Conservation (phyloP, 2,113 vertebrate genomes). For the Excalfactoria chinensis region DNA sequence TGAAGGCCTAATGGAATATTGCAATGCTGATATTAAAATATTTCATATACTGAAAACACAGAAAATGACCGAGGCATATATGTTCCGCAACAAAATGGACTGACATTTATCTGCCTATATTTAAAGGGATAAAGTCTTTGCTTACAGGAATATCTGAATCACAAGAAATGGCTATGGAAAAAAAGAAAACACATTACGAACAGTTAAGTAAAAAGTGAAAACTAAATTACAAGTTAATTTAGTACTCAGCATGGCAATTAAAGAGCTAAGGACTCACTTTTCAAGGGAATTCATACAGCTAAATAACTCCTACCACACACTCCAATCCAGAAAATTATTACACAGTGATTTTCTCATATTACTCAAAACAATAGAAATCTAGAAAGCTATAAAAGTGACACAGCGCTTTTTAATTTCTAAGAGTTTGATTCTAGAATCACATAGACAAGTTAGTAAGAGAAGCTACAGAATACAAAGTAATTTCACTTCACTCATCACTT, state of each 20-base stretch:
- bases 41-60: slow-evolving; percentile 17
- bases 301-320: not conserved
- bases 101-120: not conserved
- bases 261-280: not conserved
- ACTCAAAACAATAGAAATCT: not conserved
- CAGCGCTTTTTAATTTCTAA: not conserved
- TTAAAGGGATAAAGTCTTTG: not conserved
- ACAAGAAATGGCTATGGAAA: not conserved
- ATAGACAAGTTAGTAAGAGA: not conserved
- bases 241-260: not conserved
- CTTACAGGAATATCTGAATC: not conserved
- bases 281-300: not conserved
- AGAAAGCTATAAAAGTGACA: not conserved
- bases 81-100: not conserved
- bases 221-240: not conserved
- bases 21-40: not conserved
- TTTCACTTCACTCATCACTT: not conserved
- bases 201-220: not conserved
- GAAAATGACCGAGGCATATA: not conserved
- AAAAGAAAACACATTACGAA: not conserved
- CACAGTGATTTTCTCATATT: not conserved
- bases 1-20: not conserved
- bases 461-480: not conserved
- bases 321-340: not conserved
- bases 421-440: not conserved